Evolutionary conservation across 2,888 invertebrate genomes (phyloP), one percentile per base, ranked within the genome.

Genomic region (Encarsia formosa): DNA sequence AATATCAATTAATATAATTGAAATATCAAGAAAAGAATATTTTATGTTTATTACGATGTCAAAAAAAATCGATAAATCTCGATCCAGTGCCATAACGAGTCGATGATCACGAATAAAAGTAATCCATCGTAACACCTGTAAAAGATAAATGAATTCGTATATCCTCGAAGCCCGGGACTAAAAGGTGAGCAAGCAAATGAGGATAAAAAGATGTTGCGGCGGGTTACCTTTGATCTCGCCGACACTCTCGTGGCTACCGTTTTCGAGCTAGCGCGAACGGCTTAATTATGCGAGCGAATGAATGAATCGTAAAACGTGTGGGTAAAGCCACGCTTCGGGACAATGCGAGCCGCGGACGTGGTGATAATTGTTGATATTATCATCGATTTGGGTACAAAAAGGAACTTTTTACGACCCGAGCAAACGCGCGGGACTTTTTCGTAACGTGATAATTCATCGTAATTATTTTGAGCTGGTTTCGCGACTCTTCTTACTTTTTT

Each of bases 201-300:
- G n/a, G 20, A 37, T 9, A 19, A n/a, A 20, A 18, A 19, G 2
- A 39, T 4, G 23, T 16, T 23, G 13, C 16, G 32, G 19, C 31
- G 38, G 20, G 53, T 39, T 45, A n/a, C 38, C 64, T 65, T 64
- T 65, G 52, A 64, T 65, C 64, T 63, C n/a, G 58, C 64, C 65
- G 65, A 51, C 26, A 19, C n/a, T 45, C 34, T n/a, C 9, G 19
- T 5, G 20, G 43, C 49, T 42, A 31, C 43, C 44, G 15, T 13
- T 32, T 22, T 45, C 50, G 41, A 40, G 37, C 19, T 18, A 6
- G 20, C 40, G 32, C n/a, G 32, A 26, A 15, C 34, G 13, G n/a
- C n/a, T n/a, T n/a, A n/a, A n/a, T n/a, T n/a, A n/a, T n/a, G n/a
- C 15, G 34, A 34, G 16, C 5, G n/a, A 15, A 9, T 34, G 5